A percentile compares a stretch with the other conserved stretches of the same genome.
These are phyloP conservation scores for Antheraea assamensis DNA, from an alignment of 2,888 invertebrate species.

Conservation along the genomic window DNA sequence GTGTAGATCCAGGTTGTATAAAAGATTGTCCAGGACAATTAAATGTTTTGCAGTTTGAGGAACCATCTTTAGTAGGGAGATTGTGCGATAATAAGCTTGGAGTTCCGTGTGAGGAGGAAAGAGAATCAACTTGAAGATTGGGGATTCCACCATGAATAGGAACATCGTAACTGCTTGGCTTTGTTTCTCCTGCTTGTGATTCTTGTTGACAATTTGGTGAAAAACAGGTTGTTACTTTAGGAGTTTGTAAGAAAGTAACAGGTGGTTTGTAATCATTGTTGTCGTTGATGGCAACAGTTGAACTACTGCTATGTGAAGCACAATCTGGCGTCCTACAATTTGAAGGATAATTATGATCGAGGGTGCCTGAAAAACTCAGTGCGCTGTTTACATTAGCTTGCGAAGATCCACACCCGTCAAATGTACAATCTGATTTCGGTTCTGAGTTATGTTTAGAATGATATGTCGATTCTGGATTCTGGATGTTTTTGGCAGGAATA, in stretches of 20 bases:
- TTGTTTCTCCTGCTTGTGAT: constrained; percentile 2
- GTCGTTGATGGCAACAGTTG: constrained; percentile 27
- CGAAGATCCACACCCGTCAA: constrained; percentile 31
- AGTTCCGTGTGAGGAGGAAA: not conserved
- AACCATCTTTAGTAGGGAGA: constrained; percentile 18
- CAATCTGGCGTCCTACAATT: not conserved
- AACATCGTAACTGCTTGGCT: constrained; percentile 25
- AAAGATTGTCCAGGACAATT: constrained; percentile 27
- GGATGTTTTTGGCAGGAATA: constrained; percentile 22
- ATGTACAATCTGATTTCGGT: constrained; percentile 29
- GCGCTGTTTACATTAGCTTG: constrained; percentile 7
- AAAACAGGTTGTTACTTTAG: constrained; percentile 48
- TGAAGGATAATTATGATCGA: constrained; percentile 17
- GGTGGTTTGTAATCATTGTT: constrained; percentile 43
- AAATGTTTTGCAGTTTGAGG: constrained; percentile 27
- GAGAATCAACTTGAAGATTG: constrained; percentile 3
- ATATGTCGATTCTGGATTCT: constrained; percentile 20
- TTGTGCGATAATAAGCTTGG: not conserved
- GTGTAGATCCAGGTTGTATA: constrained; percentile 12
- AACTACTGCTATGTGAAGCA: not conserved
- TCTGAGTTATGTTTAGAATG: constrained; percentile 27
- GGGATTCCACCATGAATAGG: constrained; percentile 22
- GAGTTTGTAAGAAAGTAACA: constrained; percentile 51
- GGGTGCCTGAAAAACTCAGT: not conserved
- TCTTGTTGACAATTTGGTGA: constrained; percentile 27